These are phyloP conservation scores for Turritopsis rubra DNA, from an alignment of 30 jellyfish, hydroid and myxozoan genomes.

Conservation along the genomic window DNA sequence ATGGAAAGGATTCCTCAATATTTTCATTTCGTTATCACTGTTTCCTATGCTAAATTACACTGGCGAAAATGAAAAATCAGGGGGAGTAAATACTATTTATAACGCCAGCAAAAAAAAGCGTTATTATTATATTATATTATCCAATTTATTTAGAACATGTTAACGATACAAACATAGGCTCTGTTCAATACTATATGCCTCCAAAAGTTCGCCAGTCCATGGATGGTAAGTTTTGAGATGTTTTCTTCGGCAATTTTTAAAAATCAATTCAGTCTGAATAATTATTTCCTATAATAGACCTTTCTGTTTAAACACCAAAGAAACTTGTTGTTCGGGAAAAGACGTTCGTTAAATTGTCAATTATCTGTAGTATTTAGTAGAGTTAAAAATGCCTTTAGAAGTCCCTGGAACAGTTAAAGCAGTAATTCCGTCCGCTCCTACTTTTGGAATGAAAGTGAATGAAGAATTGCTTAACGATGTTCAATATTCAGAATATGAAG, in stretches of 20 bases:
- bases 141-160: not conserved
- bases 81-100: too few species aligned
- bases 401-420: conserved; percentile 1
- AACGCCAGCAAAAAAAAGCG: too few species aligned
- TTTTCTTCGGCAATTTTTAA: too few species aligned
- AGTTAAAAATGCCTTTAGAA: not conserved
- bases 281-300: too few species aligned
- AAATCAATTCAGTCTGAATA: too few species aligned
- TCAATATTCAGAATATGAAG: conserved; percentile 4
- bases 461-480: not conserved
- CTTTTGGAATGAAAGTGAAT: not conserved
- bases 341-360: not conserved
- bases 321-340: not conserved
- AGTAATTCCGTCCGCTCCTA: not conserved
- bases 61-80: too few species aligned
- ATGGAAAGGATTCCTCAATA: too few species aligned
- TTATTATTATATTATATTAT: too few species aligned
- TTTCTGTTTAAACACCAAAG: too few species aligned
- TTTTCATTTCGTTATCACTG: too few species aligned
- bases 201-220: conserved; percentile 5
- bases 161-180: not conserved
- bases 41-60: too few species aligned
- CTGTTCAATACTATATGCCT: conserved; percentile 1
- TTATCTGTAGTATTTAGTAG: not conserved
- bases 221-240: conserved; percentile 5